Percentiles rank a stretch among this genome's conserved stretches.
phyloP scores from a whole-genome alignment of 2,113 vertebrate species.

The Isichthys henryi region DNA sequence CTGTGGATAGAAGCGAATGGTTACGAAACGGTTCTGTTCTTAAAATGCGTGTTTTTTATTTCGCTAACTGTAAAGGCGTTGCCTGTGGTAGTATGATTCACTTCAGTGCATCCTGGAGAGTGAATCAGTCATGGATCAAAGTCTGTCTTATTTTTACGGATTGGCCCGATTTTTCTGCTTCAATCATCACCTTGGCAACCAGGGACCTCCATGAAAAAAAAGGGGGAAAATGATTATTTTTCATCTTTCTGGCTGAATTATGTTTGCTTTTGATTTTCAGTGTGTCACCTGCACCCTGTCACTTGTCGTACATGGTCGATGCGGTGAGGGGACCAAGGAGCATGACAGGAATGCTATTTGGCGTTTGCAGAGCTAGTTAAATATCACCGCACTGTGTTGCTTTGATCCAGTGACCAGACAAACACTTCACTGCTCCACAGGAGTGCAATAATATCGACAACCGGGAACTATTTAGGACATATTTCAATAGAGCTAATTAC shows the following conservation, averaged over 20 bases:
- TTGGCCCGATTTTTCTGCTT: conserved; percentile 18
- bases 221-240: conserved; percentile 13
- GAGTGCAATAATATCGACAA: background rate
- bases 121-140: conserved; percentile 23
- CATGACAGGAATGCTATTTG: conserved; percentile 24
- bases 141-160: conserved; percentile 11
- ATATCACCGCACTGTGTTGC: background rate
- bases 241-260: conserved; percentile 26
- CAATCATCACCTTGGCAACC: conserved; percentile 26
- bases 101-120: conserved; percentile 2
- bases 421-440: background rate
- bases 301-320: conserved; percentile 16
- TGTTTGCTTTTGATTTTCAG: conserved; percentile 24
- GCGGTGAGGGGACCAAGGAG: conserved; percentile 7
- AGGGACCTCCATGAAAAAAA: conserved; percentile 7
- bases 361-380: conserved; percentile 16
- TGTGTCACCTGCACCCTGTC: conserved; percentile 18
- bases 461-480: background rate
- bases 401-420: conserved; percentile 3
- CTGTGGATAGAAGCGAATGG: background rate
- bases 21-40: background rate
- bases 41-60: conserved; percentile 8
- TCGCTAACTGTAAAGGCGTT: background rate
- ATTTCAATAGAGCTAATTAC: background rate
- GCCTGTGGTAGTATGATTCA: background rate